Evolutionary conservation across 2,797 vertebrate species (phyloP), one percentile per base, ranked within the genome.

Genomic region (Sarcoramphus papa): DNA sequence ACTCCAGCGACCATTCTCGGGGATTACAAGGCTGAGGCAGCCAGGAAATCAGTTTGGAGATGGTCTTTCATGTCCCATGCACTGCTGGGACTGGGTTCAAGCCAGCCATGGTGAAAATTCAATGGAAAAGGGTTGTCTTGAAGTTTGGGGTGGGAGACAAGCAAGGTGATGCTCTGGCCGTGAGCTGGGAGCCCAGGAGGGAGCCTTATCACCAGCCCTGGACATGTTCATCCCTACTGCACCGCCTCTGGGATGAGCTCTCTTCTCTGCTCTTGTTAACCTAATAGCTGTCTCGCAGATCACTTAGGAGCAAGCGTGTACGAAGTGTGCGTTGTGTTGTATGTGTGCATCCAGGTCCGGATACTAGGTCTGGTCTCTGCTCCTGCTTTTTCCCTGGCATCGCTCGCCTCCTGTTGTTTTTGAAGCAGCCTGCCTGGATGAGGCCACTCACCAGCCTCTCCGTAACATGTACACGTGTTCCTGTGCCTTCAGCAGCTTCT

Each of bases 401-500:
- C 1, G 0, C 41, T 93, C 14, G 2, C 35, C 54, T 62, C 70
- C 37, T 41, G 35, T 51, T 95, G 50, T 84, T 90, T 90, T 57
- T 88, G 82, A 88, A 86, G 73, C 65, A 78, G 70, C 86, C 27
- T 0, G 1, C 54, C 70, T 35, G 60, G 60, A 47, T 83, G 45
- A 68, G 43, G 89, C 50, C 37, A 18, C 74, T 69, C 64, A 56
- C 78, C 81, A 91, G 37, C 78, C 28, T 82, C 84, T 80, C 64
- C 0, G 1, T 79, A 87, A 73, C 2, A 3, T 37, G 86, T 37
- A 68, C 65, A 70, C 3, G 4, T 92, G 68, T 90, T 83, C 48
- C 87, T 93, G 70, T 47, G 89, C 91, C 60, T 92, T 89, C 83
- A 78, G 84, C 57, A 73, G 85, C 82, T 94, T 91, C 97, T 96